Percentiles rank a stretch among this genome's conserved stretches.
These are phyloP conservation scores for Tamandua tetradactyla DNA, from an alignment of 2,797 vertebrate species.

Conservation along the genomic window DNA sequence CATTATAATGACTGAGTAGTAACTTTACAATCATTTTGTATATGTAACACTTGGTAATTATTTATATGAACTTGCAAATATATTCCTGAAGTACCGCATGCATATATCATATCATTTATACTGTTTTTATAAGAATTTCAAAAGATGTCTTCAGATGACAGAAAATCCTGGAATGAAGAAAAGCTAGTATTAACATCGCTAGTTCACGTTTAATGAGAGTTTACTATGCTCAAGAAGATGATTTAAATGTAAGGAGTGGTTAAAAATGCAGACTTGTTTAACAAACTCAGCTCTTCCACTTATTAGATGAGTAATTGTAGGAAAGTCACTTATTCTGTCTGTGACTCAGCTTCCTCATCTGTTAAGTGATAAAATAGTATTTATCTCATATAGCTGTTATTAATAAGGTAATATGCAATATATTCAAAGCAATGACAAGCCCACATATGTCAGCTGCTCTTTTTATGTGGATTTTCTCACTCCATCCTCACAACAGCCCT, in stretches of 20 bases:
- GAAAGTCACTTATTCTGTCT: neutral
- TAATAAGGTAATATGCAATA: neutral
- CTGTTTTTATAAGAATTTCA: constrained; percentile 30
- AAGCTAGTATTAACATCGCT: neutral
- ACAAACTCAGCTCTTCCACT: neutral
- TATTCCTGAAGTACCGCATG: neutral
- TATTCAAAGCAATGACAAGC: neutral
- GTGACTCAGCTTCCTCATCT: neutral
- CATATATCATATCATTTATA: neutral
- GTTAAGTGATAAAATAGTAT: neutral
- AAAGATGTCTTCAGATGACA: constrained; percentile 22
- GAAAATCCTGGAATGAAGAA: constrained; percentile 15
- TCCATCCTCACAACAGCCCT: neutral
- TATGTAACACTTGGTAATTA: neutral
- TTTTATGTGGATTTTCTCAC: neutral
- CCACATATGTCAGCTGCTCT: neutral
- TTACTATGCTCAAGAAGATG: neutral
- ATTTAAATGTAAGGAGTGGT: neutral
- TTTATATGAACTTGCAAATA: neutral
- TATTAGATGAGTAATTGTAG: neutral
- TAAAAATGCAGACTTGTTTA: constrained; percentile 19
- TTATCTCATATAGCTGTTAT: neutral
- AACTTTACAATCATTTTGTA: neutral
- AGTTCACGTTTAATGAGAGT: neutral
- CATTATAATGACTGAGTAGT: neutral